Percentiles rank a stretch among this genome's conserved stretches.
These are phyloP conservation scores for Gymnocephalus cernua DNA, from an alignment of 2,113 vertebrate genomes.

Conservation along the genomic window DNA sequence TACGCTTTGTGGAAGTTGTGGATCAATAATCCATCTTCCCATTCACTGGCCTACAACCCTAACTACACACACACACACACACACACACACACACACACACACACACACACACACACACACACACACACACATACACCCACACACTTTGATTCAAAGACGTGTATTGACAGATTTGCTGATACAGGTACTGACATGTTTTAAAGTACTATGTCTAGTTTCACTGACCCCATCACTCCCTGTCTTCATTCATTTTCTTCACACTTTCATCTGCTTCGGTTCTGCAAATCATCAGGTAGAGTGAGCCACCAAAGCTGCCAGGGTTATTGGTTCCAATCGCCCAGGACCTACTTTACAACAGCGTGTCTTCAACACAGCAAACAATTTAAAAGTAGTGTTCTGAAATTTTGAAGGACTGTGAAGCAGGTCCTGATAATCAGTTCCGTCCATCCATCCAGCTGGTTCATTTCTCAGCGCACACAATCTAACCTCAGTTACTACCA, in stretches of 20 bases:
- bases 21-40: slow-evolving; percentile 64
- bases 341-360: background rate
- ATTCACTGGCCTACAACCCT: slow-evolving; percentile 41
- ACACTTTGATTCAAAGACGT: background rate
- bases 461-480: too few species aligned
- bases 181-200: background rate
- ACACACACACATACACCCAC: too few species aligned
- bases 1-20: background rate
- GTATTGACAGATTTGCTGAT: background rate
- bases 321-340: background rate
- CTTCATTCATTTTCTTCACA: background rate
- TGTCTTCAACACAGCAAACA: too few species aligned
- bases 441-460: background rate
- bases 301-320: background rate
- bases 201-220: background rate
- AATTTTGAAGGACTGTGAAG: background rate
- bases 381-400: too few species aligned
- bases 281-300: background rate
- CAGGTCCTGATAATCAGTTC: background rate
- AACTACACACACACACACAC: slow-evolving; percentile 7
- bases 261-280: background rate
- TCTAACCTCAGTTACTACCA: too few species aligned
- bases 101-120: background rate
- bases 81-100: slow-evolving; percentile 10
- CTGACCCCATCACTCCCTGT: background rate